Evolutionary conservation across 2,888 invertebrate species (phyloP).

Genomic region (Exephanes ischioxanthus): DNA sequence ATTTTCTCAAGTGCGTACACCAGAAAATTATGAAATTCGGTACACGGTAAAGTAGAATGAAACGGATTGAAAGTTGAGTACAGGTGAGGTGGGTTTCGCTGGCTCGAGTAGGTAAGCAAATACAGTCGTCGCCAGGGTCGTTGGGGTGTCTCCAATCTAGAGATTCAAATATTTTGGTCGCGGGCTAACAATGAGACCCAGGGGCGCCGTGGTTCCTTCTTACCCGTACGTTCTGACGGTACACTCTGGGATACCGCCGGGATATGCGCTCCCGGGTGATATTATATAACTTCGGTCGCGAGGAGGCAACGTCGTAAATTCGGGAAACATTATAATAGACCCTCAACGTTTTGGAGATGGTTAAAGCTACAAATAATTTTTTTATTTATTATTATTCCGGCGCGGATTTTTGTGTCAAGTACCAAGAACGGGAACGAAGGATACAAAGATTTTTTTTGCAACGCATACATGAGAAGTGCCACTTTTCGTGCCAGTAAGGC

Average conservation of each 20-base stretch:
- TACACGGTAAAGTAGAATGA: conserved; percentile 46
- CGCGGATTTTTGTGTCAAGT: too few species aligned
- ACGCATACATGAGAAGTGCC: too few species aligned
- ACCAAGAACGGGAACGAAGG: too few species aligned
- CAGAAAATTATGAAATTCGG: conserved; percentile 31
- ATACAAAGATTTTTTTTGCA: too few species aligned
- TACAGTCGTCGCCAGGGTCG: conserved; percentile 11
- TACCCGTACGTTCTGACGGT: conserved; percentile 47
- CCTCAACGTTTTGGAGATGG: conserved; percentile 2
- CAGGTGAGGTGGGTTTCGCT: background rate
- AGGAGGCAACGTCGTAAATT: conserved; percentile 19
- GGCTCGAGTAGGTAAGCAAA: conserved; percentile 15
- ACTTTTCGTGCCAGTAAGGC: too few species aligned
- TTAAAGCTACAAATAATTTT: background rate
- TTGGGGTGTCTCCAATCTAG: conserved; percentile 55
- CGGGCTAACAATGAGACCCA: conserved; percentile 53
- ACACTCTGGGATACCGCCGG: conserved; percentile 54
- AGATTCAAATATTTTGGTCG: conserved; percentile 66
- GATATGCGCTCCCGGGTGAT: conserved; percentile 12
- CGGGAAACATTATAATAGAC: conserved; percentile 18
- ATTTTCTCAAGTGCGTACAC: conserved; percentile 29
- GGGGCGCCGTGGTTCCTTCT: conserved; percentile 63
- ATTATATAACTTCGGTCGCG: conserved; percentile 8
- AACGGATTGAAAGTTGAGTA: conserved; percentile 57
- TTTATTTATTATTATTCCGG: background rate